Conservation (phyloP, 2,888 invertebrate genomes). For the Folsomia candida region DNA sequence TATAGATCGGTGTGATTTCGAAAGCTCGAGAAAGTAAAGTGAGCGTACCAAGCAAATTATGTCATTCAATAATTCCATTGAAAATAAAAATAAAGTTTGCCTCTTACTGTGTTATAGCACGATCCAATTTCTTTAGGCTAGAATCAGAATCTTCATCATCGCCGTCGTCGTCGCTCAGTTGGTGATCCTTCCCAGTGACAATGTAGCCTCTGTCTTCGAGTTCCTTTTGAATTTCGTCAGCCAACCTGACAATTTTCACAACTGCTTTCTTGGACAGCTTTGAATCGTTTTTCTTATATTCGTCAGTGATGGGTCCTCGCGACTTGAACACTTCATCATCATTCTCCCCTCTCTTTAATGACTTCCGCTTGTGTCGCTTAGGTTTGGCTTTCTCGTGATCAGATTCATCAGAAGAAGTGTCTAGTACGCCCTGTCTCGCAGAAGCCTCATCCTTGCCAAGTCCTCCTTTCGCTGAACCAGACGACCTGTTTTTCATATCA, state of each 20-base stretch:
- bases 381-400: neutral
- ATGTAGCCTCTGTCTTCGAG: neutral
- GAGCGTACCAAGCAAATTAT: neutral
- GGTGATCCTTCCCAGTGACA: neutral
- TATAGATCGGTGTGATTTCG: no score
- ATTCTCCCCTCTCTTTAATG: neutral
- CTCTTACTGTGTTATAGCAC: neutral
- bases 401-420: constrained; percentile 12
- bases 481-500: neutral
- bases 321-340: neutral
- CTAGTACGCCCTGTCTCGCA: constrained; percentile 15
- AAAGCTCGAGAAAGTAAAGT: neutral
- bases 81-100: neutral
- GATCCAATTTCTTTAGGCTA: neutral
- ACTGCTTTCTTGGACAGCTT: neutral
- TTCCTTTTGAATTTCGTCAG: neutral
- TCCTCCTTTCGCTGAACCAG: neutral
- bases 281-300: neutral
- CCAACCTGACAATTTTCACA: neutral
- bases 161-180: neutral
- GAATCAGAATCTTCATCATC: constrained; percentile 6
- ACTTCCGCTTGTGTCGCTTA: neutral
- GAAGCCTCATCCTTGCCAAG: neutral
- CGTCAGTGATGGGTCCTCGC: neutral
- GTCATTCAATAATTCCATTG: neutral